Conservation (phyloP, 2,797 vertebrate genomes). For the Urosaurus nigricauda region DNA sequence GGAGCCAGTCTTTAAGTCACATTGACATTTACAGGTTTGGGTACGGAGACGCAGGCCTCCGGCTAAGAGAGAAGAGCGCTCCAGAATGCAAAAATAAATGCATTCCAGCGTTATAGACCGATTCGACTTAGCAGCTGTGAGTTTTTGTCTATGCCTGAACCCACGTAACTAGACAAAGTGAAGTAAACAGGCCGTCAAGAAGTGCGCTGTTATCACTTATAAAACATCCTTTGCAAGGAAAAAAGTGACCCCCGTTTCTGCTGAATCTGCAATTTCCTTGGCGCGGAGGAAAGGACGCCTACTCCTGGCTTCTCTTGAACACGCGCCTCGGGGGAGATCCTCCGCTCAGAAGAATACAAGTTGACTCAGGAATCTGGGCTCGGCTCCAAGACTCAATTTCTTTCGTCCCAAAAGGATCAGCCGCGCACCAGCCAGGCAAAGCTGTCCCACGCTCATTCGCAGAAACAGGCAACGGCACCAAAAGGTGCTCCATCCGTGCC, state of each 20-base stretch:
- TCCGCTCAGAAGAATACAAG: slow-evolving; percentile 56
- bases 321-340: slow-evolving; percentile 51
- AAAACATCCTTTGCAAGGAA: slow-evolving; percentile 14
- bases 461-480: slow-evolving; percentile 39
- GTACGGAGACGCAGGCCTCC: not conserved
- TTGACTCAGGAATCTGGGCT: slow-evolving; percentile 68
- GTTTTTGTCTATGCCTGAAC: not conserved
- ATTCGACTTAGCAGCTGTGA: not conserved
- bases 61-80: not conserved
- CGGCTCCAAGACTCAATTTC: slow-evolving; percentile 58
- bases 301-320: slow-evolving; percentile 36
- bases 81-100: not conserved
- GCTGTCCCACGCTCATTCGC: slow-evolving; percentile 26
- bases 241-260: not conserved
- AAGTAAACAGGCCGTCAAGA: not conserved
- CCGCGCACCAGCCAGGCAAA: slow-evolving; percentile 60
- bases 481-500: not conserved
- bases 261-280: slow-evolving; percentile 50
- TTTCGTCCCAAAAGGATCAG: slow-evolving; percentile 61
- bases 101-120: not conserved
- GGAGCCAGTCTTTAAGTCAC: not conserved
- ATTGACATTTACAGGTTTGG: not conserved
- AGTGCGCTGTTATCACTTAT: not conserved
- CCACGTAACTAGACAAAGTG: not conserved
- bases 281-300: slow-evolving; percentile 12